These are phyloP conservation scores for Epirrhoe tristata DNA, from an alignment of 2,888 invertebrate genomes.

Conservation along the genomic window DNA sequence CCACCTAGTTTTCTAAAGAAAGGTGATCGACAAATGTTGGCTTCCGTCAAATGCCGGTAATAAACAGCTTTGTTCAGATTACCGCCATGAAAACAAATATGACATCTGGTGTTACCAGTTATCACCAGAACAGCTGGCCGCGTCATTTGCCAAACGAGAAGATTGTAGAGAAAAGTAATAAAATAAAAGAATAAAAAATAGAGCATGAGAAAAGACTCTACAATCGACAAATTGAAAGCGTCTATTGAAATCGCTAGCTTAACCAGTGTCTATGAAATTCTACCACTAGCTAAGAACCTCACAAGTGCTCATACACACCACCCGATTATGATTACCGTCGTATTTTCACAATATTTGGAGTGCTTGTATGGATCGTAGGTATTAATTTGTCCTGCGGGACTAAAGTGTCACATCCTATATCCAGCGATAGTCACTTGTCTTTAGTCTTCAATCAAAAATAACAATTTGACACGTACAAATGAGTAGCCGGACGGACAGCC, in stretches of 20 bases:
- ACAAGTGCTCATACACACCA: no score
- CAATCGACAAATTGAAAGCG: slow-evolving; percentile 2
- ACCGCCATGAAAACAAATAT: slow-evolving; percentile 50
- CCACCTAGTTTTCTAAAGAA: slow-evolving; percentile 77
- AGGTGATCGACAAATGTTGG: slow-evolving; percentile 77
- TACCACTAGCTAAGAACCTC: no score
- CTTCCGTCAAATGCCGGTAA: slow-evolving; percentile 61
- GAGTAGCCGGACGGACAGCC: slow-evolving; percentile 50
- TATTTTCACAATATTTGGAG: no score
- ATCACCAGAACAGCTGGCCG: slow-evolving; percentile 31
- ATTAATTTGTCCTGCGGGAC: no score
- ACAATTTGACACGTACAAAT: slow-evolving; percentile 61
- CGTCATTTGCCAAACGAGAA: slow-evolving; percentile 28
- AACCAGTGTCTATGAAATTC: no score
- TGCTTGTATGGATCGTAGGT: no score
- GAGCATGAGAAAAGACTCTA: slow-evolving; percentile 20
- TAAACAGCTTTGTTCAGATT: slow-evolving; percentile 58
- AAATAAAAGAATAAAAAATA: slow-evolving; percentile 28
- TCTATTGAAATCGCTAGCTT: background rate
- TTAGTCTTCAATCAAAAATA: slow-evolving; percentile 53
- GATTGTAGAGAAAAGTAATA: slow-evolving; percentile 15
- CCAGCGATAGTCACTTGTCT: slow-evolving; percentile 13
- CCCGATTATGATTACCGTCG: no score
- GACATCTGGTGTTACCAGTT: slow-evolving; percentile 43
- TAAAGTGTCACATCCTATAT: no score